These are phyloP conservation scores for Conus canariensis DNA, from an alignment of 2,888 invertebrate species.

Conservation along the genomic window DNA sequence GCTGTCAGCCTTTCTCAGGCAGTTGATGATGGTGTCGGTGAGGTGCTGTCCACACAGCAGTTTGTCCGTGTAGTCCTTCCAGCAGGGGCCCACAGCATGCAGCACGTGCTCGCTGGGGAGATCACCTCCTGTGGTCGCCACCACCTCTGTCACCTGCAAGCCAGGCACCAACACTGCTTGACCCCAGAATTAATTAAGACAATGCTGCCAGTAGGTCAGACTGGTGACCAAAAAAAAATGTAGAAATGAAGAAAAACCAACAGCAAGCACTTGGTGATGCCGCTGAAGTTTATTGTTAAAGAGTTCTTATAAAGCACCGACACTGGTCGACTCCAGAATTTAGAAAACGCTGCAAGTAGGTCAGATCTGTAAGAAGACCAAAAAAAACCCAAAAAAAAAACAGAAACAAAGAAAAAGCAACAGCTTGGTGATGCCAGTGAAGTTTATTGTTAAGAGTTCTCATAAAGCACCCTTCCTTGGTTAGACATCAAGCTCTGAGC, in stretches of 20 bases:
- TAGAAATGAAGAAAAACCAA: slow-evolving; percentile 44
- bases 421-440: slow-evolving; percentile 43
- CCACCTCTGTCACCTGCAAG: slow-evolving; percentile 36
- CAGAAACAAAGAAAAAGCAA: background rate
- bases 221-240: slow-evolving; percentile 25
- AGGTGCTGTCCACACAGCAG: slow-evolving; percentile 19
- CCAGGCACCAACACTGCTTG: too few relatives aligned
- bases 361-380: too few relatives aligned
- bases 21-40: slow-evolving; percentile 23
- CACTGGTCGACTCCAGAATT: too few relatives aligned
- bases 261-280: slow-evolving; percentile 17
- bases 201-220: background rate
- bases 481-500: too few relatives aligned
- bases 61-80: slow-evolving; percentile 43
- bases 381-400: too few relatives aligned
- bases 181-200: background rate
- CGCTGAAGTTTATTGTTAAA: slow-evolving; percentile 41
- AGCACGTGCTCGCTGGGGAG: slow-evolving; percentile 42
- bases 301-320: background rate
- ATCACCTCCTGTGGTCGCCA: slow-evolving; percentile 40
- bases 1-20: background rate
- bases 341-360: too few relatives aligned
- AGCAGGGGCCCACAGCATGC: slow-evolving; percentile 49
- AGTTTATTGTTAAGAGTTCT: slow-evolving; percentile 8
- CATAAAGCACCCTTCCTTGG: too few relatives aligned